These are phyloP conservation scores for Mormoops blainvillei DNA, from an alignment of 2,113 vertebrate genomes.

Conservation along the genomic window DNA sequence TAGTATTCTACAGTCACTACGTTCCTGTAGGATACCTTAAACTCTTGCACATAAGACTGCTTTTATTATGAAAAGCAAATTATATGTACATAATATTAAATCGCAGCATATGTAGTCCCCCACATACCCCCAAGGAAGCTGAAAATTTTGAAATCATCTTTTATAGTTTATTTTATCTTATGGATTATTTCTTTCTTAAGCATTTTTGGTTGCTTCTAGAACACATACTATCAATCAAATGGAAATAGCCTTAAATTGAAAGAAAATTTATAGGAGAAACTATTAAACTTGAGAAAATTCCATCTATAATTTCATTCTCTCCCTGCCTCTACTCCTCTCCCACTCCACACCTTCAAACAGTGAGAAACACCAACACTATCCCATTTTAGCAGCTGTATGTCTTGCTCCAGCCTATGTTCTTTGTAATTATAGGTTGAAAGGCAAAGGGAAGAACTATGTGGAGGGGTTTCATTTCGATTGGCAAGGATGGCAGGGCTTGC, in stretches of 20 bases:
- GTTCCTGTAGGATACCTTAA: not conserved
- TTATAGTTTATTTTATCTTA: not conserved
- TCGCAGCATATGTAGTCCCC: not conserved
- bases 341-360: not conserved
- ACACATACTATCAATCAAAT: not conserved
- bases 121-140: not conserved
- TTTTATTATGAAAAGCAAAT: not conserved
- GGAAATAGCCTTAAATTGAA: not conserved
- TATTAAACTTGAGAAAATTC: not conserved
- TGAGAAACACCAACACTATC: not conserved
- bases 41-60: not conserved
- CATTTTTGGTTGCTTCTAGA: not conserved
- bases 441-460: not conserved
- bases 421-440: not conserved
- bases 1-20: not conserved
- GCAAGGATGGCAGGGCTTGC: not conserved
- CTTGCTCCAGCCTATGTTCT: not conserved
- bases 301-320: not conserved
- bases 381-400: not conserved
- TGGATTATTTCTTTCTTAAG: not conserved
- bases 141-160: not conserved
- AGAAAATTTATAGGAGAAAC: not conserved
- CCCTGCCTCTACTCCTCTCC: not conserved
- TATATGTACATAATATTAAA: not conserved
- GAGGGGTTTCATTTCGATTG: not conserved